Base-by-base conservation (phyloP, 1,140 invertebrate genomes). In the Drosophila albomicans region DNA sequence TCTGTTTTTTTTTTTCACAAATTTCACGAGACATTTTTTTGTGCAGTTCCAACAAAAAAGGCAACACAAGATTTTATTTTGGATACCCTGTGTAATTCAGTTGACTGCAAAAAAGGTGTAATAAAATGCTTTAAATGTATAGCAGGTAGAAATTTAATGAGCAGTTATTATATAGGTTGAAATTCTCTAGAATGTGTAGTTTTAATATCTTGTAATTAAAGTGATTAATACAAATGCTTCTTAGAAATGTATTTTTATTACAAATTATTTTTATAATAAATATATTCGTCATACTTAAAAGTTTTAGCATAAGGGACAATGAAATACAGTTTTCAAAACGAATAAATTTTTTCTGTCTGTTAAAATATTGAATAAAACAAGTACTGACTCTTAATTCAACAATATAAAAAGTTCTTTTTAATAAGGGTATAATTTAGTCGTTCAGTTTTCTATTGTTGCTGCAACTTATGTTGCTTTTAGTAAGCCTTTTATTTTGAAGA, bases 1-100 rank as follows among this genome's bases (percentile, higher is more conserved):
- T 52, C 49, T 73, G 58, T 73, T 66, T 52, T 54, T 38, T 38
- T 59, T 68, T 61, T 59, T 56, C 54, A 58, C 13, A 52, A 11
- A 52, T 54, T 38, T 45, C 48, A 52, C 35, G 20, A 65, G 52
- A 65, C 69, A 65, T 65, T 64, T 65, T 32, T 41, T 58, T 20
- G 20, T 25, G 11, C 16, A 11, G n/a, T 56, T 52, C 38, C 13
- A 49, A 20, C 52, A 16, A 56, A 48, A 65, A 66, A 54, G 51
- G 5, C 62, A 58, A 38, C 15, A 30, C 8, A 35, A 54, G 35
- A 16, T 58, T 52, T 15, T 49, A 32, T 32, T 43, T 35, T 38
- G 32, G 2, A 28, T 52, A 52, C 49, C 49, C 49, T 52, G 49
- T 52, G n/a, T 1, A 1, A 51, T 28, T 28, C 1, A 30, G 28